Percentiles rank a stretch among this genome's conserved stretches.
Evolutionary conservation across 2,797 vertebrate species (phyloP).

Genomic region (Lepidocolaptes lacrymiger): DNA sequence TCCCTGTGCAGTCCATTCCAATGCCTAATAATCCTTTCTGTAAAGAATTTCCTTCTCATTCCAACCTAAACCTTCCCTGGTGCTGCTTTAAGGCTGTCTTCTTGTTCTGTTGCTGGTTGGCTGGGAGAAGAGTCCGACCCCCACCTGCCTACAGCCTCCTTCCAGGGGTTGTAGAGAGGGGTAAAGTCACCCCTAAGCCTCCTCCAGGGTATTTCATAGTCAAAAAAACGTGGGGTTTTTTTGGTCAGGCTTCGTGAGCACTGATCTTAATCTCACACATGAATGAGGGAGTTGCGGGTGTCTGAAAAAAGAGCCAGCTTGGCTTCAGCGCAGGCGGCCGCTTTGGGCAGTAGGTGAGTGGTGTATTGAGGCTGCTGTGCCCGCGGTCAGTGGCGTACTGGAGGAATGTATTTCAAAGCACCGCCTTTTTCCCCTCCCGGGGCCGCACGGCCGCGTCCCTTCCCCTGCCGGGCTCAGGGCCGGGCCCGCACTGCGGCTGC

Average conservation of each 20-base stretch:
- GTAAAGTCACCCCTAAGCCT: no score
- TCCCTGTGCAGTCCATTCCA: background rate
- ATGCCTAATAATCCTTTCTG: background rate
- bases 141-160: background rate
- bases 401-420: rapidly evolving
- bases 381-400: rapidly evolving
- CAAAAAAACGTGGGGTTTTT: background rate
- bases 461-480: background rate
- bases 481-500: background rate
- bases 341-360: background rate
- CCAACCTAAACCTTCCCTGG: background rate
- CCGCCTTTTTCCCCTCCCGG: rapidly evolving
- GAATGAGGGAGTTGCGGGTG: rapidly evolving
- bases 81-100: rapidly evolving
- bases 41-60: background rate
- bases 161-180: background rate
- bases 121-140: rapidly evolving
- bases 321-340: background rate
- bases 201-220: background rate
- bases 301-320: rapidly evolving
- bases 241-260: background rate
- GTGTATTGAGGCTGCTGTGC: no score
- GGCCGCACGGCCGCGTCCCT: rapidly evolving
- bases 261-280: background rate
- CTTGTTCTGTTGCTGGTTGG: background rate